Conservation (phyloP, 2,113 vertebrate genomes). For the Ciconia boyciana region DNA sequence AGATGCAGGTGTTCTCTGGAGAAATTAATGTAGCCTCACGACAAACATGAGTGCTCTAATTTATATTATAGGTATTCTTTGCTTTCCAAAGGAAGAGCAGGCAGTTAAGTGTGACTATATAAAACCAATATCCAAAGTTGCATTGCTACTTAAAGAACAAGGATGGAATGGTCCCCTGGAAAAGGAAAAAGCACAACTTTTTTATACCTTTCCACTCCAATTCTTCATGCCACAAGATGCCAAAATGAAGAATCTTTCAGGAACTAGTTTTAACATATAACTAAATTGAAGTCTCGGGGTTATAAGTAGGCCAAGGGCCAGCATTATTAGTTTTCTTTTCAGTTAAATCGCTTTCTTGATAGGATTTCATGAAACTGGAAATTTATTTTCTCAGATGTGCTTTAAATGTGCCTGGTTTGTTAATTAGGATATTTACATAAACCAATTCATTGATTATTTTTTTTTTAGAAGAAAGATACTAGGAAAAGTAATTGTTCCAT, state of each 20-base stretch:
- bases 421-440: background rate
- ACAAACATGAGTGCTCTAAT: background rate
- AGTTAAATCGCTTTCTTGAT: background rate
- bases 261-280: conserved; percentile 17
- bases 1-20: background rate
- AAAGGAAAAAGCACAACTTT: fast-evolving
- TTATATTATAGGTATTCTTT: background rate
- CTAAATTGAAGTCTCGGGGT: background rate
- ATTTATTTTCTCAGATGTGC: background rate
- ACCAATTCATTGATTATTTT: background rate
- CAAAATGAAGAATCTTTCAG: background rate
- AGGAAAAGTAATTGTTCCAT: background rate
- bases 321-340: background rate
- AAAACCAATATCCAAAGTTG: background rate
- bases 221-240: background rate
- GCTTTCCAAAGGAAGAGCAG: background rate
- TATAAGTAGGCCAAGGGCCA: background rate
- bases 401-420: background rate
- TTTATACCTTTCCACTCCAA: background rate
- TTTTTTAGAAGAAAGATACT: background rate
- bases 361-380: background rate
- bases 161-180: background rate
- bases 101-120: background rate
- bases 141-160: background rate
- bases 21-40: background rate